These are phyloP conservation scores for Dynastes hyllus DNA, from an alignment of 2,888 invertebrate genomes.

Conservation along the genomic window DNA sequence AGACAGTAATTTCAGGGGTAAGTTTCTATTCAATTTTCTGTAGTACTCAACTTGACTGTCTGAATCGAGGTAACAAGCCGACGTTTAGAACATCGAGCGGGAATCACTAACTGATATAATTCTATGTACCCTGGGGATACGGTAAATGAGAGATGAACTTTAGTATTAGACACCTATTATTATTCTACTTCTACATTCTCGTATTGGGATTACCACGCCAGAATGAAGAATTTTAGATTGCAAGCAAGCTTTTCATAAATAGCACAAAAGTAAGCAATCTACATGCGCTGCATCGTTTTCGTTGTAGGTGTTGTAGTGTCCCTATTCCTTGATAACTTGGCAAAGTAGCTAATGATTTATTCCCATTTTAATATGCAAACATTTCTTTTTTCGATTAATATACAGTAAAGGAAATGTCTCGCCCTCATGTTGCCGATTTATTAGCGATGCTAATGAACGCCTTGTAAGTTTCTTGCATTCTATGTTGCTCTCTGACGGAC, in stretches of 20 bases:
- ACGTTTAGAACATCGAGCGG: slow-evolving; percentile 12
- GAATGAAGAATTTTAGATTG: no score
- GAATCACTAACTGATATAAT: slow-evolving; percentile 16
- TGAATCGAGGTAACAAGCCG: not conserved
- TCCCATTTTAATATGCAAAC: not conserved
- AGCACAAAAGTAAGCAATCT: not conserved
- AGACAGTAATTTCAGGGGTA: no score
- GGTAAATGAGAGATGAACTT: not conserved
- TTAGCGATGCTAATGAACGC: slow-evolving; percentile 57
- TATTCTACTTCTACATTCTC: no score
- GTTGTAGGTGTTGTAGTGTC: no score
- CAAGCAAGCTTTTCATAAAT: not conserved
- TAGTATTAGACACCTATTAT: no score
- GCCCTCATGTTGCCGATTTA: slow-evolving; percentile 51
- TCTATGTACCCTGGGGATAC: not conserved
- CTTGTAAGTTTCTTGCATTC: slow-evolving; percentile 46
- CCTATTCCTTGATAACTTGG: not conserved
- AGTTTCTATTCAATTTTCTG: no score
- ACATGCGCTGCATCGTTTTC: no score
- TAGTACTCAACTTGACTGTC: no score
- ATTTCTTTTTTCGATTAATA: slow-evolving; percentile 18
- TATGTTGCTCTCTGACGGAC: slow-evolving; percentile 35
- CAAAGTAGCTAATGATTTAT: slow-evolving; percentile 3
- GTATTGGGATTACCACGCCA: no score
- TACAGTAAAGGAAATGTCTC: slow-evolving; percentile 48